phyloP scores from a whole-genome alignment of 2,797 vertebrate species.

The Myiothlypis chrysogaster region DNA sequence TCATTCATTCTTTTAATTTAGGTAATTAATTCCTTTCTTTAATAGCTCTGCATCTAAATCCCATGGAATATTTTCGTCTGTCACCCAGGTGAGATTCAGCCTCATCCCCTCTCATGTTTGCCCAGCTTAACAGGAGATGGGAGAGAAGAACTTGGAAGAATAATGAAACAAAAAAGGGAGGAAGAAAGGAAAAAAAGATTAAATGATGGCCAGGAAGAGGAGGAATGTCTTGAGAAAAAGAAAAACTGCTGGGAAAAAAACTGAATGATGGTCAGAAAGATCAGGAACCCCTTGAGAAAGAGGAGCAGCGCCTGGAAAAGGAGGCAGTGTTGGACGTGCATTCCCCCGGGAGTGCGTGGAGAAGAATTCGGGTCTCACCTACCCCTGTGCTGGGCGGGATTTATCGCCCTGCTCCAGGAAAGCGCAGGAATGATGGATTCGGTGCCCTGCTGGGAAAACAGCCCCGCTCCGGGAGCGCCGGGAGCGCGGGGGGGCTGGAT shows the following conservation, averaged over 20 bases:
- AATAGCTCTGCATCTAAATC: not conserved
- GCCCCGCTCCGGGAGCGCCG: not conserved
- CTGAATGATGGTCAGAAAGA: not conserved
- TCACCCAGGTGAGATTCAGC: not conserved
- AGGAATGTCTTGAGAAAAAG: not conserved
- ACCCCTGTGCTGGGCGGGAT: not conserved
- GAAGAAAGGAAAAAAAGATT: accelerated
- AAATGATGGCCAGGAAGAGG: not conserved
- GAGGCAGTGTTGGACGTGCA: accelerated
- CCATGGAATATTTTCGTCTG: not conserved
- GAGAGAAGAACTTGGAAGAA: not conserved
- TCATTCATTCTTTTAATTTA: not conserved
- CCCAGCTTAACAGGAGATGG: not conserved
- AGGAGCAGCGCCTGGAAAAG: not conserved
- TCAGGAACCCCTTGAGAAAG: not conserved
- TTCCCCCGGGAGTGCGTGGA: not conserved
- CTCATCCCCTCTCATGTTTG: not conserved
- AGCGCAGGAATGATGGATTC: constrained; percentile 34
- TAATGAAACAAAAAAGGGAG: accelerated
- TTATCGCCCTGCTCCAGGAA: not conserved
- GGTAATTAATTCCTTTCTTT: not conserved
- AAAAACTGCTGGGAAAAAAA: not conserved
- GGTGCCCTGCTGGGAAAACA: constrained; percentile 3
- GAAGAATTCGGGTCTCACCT: not conserved
- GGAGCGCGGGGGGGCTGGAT: constrained; percentile 32